phyloP scores from a whole-genome alignment of 2,113 vertebrate species.

The Pipra filicauda region DNA sequence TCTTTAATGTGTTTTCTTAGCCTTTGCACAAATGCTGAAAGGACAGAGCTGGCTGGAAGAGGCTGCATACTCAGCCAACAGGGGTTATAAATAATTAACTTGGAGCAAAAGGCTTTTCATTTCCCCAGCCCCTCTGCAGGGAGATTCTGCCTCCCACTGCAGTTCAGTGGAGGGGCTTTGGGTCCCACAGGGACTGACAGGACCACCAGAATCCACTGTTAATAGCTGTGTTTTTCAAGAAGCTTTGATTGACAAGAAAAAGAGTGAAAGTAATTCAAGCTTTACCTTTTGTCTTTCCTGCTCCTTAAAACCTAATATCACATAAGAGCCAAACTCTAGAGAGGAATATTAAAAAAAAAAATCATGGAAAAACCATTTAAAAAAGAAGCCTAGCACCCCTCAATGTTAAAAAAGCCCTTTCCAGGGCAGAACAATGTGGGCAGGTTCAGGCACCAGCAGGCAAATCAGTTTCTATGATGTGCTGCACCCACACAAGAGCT shows the following conservation, averaged over 20 bases:
- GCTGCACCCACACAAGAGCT: background rate
- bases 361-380: background rate
- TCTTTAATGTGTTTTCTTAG: slow-evolving; percentile 15
- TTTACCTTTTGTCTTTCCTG: background rate
- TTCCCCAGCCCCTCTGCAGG: background rate
- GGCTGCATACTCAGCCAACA: background rate
- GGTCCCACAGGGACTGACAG: background rate
- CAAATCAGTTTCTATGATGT: background rate
- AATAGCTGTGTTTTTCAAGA: background rate
- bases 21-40: slow-evolving; percentile 24
- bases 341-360: background rate
- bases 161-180: background rate
- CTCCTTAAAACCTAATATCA: background rate
- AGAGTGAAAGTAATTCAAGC: background rate
- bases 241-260: background rate
- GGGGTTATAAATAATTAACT: slow-evolving; percentile 32
- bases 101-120: background rate
- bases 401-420: background rate
- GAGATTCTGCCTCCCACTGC: background rate
- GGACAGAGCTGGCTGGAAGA: background rate
- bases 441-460: background rate
- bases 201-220: background rate
- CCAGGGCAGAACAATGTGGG: background rate
- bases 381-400: background rate
- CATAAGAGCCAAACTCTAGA: background rate